Evolutionary conservation across 1,140 invertebrate species (phyloP).

Genomic region (Mizuhopecten yessoensis): DNA sequence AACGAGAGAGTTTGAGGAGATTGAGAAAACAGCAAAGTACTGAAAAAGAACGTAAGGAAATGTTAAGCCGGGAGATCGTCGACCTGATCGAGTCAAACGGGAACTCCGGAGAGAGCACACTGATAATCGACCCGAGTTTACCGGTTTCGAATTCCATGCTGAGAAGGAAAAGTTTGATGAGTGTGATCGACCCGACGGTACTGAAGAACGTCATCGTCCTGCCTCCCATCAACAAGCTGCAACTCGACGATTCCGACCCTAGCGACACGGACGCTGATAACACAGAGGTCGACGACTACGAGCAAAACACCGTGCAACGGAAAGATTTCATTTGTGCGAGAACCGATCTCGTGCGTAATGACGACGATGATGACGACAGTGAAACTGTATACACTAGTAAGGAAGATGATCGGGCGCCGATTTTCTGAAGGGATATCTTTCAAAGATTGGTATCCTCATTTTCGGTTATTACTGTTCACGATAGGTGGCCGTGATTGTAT

Average conservation of each 20-base stretch:
- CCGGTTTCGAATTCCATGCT: not conserved
- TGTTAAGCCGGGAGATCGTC: not conserved
- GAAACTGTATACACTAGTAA: not conserved
- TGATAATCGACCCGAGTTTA: not conserved
- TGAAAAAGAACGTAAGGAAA: not conserved
- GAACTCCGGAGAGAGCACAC: not conserved
- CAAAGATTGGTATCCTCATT: too few species aligned
- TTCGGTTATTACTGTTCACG: too few species aligned
- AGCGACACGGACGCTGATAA: not conserved
- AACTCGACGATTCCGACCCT: not conserved
- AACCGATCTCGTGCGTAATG: not conserved
- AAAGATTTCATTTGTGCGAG: not conserved
- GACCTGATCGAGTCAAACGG: not conserved
- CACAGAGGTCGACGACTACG: not conserved
- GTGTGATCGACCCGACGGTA: not conserved
- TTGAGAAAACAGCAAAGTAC: not conserved
- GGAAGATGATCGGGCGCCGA: not conserved
- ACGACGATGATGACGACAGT: not conserved
- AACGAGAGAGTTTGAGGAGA: not conserved
- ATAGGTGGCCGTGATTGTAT: too few species aligned
- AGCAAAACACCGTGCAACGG: not conserved
- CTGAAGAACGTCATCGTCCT: not conserved
- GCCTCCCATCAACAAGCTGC: not conserved
- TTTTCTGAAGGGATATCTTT: not conserved
- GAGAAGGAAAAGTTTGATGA: not conserved